phyloP scores from a whole-genome alignment of 1,140 invertebrate species.

The Wiebesia pumilae region DNA sequence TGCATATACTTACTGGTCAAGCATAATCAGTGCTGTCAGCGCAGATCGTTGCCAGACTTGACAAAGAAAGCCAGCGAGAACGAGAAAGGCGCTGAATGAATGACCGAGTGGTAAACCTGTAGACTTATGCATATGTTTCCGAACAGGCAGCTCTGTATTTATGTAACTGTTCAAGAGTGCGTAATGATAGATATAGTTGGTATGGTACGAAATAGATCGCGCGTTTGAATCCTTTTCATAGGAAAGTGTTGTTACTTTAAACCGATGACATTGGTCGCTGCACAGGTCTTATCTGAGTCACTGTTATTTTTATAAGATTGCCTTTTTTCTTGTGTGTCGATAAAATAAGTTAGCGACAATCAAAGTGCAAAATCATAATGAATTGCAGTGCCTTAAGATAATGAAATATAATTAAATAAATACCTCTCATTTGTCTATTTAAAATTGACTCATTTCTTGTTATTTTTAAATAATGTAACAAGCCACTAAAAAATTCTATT shows the following conservation, averaged over 20 bases:
- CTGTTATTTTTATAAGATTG: too few relatives aligned
- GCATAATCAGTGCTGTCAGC: conserved; percentile 51
- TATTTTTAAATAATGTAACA: background rate
- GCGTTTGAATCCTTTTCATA: too few relatives aligned
- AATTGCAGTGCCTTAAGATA: background rate
- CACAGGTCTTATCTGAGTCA: too few relatives aligned
- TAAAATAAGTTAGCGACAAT: background rate
- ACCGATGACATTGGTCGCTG: too few relatives aligned
- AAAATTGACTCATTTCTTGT: background rate
- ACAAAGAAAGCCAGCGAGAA: conserved; percentile 1
- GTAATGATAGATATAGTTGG: too few relatives aligned
- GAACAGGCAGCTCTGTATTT: background rate
- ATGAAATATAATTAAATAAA: background rate
- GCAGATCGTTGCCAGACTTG: conserved; percentile 38
- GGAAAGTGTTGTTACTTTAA: too few relatives aligned
- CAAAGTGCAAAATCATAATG: background rate
- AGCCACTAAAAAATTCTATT: background rate
- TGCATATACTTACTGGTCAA: conserved; percentile 21
- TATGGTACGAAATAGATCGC: too few relatives aligned
- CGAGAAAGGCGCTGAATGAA: background rate
- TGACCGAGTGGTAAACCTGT: background rate
- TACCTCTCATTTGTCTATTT: background rate
- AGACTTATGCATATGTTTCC: background rate
- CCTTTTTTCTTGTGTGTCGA: too few relatives aligned
- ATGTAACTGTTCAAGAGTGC: too few relatives aligned